Evolutionary conservation across 1,140 invertebrate genomes (phyloP).

Genomic region (Vollenhovia emeryi): DNA sequence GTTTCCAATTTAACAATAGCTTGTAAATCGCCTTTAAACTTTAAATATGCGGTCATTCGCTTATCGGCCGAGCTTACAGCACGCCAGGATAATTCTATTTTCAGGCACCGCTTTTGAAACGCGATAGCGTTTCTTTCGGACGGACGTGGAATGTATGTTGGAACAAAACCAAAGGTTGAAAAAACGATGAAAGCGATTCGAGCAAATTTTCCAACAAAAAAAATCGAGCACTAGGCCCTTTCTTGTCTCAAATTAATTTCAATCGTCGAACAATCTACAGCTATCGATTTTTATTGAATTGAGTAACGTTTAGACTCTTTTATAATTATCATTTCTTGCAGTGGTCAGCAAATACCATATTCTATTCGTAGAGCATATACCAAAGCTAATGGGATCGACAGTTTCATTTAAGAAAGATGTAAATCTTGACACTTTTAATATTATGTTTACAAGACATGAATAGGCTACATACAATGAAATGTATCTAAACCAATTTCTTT

Average conservation of each 20-base stretch:
- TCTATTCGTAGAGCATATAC: background rate
- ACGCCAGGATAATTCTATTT: conserved; percentile 40
- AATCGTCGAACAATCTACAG: background rate
- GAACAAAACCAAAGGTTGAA: conserved; percentile 2
- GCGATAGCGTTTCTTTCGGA: conserved; percentile 16
- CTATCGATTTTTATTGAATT: background rate
- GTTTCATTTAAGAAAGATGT: background rate
- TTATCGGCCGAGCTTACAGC: background rate
- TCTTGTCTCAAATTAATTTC: background rate
- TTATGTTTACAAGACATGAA: too few relatives aligned
- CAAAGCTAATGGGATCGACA: background rate
- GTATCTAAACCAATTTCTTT: too few relatives aligned
- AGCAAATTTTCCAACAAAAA: conserved; percentile 4
- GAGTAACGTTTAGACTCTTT: background rate
- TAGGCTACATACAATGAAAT: too few relatives aligned
- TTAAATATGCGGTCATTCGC: conserved; percentile 28
- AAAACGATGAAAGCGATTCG: conserved; percentile 4
- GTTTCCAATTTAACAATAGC: conserved; percentile 56
- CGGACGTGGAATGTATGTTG: background rate
- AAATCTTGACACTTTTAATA: background rate
- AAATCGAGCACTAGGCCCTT: background rate
- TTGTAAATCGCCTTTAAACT: conserved; percentile 53
- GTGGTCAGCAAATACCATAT: background rate
- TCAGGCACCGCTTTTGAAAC: conserved; percentile 23
- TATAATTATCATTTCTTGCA: background rate